phyloP scores from a whole-genome alignment of 2,888 invertebrate species.

The Eilema depressum region DNA sequence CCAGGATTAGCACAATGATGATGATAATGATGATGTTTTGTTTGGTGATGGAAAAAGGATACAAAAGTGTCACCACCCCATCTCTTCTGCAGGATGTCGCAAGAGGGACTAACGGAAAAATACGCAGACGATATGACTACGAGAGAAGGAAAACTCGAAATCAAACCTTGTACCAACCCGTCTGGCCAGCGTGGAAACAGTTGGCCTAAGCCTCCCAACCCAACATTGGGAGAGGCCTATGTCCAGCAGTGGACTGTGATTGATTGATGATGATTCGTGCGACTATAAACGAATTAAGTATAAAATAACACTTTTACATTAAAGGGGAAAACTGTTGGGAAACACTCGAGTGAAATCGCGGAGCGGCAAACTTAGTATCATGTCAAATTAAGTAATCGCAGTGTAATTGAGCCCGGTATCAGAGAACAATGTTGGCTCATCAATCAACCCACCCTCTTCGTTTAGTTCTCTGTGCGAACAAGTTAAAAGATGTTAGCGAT shows the following conservation, averaged over 20 bases:
- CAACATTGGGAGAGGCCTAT: too few relatives aligned
- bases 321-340: conserved; percentile 30
- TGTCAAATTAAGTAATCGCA: conserved; percentile 84
- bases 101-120: too few relatives aligned
- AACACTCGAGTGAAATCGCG: conserved; percentile 56
- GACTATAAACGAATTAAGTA: not conserved
- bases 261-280: not conserved
- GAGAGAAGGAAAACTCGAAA: too few relatives aligned
- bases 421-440: conserved; percentile 79
- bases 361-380: conserved; percentile 71
- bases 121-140: too few relatives aligned
- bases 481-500: conserved; percentile 33
- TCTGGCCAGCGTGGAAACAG: too few relatives aligned
- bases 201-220: too few relatives aligned
- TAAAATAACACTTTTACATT: not conserved
- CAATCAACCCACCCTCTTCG: conserved; percentile 75
- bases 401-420: conserved; percentile 81
- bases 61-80: too few relatives aligned
- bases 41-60: too few relatives aligned
- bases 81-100: too few relatives aligned
- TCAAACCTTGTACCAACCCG: too few relatives aligned
- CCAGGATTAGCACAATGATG: too few relatives aligned
- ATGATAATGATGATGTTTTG: not conserved
- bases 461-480: conserved; percentile 32
- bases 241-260: too few relatives aligned